Conservation (phyloP, 2,797 vertebrate genomes). For the Cossypha caffra region DNA sequence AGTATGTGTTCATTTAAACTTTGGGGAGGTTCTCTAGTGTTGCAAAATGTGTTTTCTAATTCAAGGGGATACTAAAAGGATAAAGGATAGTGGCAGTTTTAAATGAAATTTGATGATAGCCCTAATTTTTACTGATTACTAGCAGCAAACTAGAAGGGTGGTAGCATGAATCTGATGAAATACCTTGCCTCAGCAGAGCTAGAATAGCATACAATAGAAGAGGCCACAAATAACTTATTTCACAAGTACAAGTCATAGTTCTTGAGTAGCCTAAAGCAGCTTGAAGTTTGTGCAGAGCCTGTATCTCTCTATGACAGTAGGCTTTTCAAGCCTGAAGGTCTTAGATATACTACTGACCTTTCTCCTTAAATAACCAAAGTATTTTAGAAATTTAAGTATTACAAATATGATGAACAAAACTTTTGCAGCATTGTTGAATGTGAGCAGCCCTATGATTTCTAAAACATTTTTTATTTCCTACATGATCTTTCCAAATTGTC, state of each 20-base stretch:
- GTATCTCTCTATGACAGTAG: not conserved
- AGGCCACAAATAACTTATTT: not conserved
- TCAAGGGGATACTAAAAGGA: not conserved
- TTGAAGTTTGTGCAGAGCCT: not conserved
- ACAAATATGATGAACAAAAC: not conserved
- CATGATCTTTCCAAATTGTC: not conserved
- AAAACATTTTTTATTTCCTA: not conserved
- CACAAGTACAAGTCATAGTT: not conserved
- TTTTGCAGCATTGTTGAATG: not conserved
- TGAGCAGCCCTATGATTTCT: not conserved
- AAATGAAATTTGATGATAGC: not conserved
- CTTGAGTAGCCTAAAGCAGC: not conserved
- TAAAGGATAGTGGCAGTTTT: not conserved
- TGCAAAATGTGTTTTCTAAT: not conserved
- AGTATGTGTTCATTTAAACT: not conserved
- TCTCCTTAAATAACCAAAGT: not conserved
- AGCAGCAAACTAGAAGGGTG: not conserved
- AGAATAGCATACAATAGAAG: not conserved
- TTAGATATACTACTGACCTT: not conserved
- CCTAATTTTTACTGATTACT: not conserved
- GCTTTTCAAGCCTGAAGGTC: not conserved
- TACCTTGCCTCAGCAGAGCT: not conserved
- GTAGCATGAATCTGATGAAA: not conserved
- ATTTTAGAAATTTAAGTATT: not conserved
- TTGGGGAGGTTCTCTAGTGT: not conserved